Evolutionary conservation across 2,113 vertebrate species (phyloP), one percentile per base, ranked within the genome.

Genomic region (Ptychochromis oligacanthus): DNA sequence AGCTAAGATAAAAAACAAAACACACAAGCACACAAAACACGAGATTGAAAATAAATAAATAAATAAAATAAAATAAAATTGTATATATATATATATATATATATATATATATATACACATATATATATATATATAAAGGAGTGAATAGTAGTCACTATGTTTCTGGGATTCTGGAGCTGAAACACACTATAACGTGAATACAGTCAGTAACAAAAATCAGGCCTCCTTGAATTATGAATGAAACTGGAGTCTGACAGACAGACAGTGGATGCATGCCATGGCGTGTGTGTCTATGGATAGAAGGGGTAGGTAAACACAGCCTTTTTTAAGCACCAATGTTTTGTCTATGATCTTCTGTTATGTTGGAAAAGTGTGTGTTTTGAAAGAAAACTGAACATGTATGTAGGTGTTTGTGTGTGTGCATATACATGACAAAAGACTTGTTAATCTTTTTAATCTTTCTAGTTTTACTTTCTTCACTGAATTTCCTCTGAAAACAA

Each of bases 191-290:
- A 82, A 65, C 54, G 54, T 77, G 59, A 81, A 85, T 67, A 18
- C 34, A 80, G 18, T 8, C 18, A 46, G 24, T 34, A 43, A 80
- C 40, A 64, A 81, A 85, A 85, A 31, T 65, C 65, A 46, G 74
- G 14, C 61, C 64, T 52, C 62, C 17, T 22, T 82, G 31, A 80
- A 82, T 80, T 78, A 86, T 87, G 34, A 56, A 84, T 82, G 49
- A 84, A 83, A 64, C n/a, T 24, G 31, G 31, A 77, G 61, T 67
- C 64, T 75, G 72, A 84, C 65, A 89, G 72, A 84, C 65, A 89
- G 67, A 40, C 77, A 55, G 56, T 65, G 67, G 36, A 79, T 40
- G 24, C 74, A 36, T 77, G 56, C 54, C 17, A 22, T 80, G 52
- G n/a, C 24, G 11, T n/a, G 67, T 31, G 62, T 56, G 20, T 64